Evolutionary conservation across 2,113 vertebrate species (phyloP).

Genomic region (Castor canadensis): DNA sequence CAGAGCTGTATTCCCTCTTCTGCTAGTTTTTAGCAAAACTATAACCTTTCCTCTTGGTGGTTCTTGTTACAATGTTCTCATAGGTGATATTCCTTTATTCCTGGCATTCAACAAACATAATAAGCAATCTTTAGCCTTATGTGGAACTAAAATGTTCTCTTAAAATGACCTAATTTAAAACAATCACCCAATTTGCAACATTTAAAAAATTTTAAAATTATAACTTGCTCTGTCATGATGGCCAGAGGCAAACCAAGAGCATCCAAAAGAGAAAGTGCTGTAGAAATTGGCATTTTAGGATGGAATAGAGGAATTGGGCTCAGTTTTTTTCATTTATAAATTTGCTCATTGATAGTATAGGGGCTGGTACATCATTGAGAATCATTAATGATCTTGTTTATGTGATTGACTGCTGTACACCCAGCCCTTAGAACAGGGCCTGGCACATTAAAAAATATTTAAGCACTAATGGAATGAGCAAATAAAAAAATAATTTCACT

Average conservation of each 20-base stretch:
- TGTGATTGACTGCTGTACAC: not conserved
- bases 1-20: not conserved
- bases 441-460: not conserved
- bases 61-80: not conserved
- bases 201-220: conserved; percentile 68
- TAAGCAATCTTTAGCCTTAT: conserved; percentile 50
- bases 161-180: conserved; percentile 62
- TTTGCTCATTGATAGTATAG: not conserved
- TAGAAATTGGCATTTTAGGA: not conserved
- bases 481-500: not conserved
- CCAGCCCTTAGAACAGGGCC: not conserved
- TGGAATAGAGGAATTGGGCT: not conserved
- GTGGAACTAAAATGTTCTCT: conserved; percentile 52
- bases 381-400: conserved; percentile 25
- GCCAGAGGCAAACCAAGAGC: conserved; percentile 16
- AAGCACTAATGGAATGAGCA: conserved; percentile 11
- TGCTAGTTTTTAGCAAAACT: not conserved
- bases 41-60: not conserved
- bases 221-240: conserved; percentile 55
- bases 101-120: conserved; percentile 45
- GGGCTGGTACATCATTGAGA: not conserved
- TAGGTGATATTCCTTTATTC: conserved; percentile 32
- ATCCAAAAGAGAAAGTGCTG: conserved; percentile 25
- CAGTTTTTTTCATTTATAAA: conserved; percentile 36
- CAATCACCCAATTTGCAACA: conserved; percentile 60